Percentiles rank a stretch among this genome's conserved stretches.
Evolutionary conservation across 2,113 vertebrate genomes (phyloP).

Genomic region (Leucoraja erinaceus): DNA sequence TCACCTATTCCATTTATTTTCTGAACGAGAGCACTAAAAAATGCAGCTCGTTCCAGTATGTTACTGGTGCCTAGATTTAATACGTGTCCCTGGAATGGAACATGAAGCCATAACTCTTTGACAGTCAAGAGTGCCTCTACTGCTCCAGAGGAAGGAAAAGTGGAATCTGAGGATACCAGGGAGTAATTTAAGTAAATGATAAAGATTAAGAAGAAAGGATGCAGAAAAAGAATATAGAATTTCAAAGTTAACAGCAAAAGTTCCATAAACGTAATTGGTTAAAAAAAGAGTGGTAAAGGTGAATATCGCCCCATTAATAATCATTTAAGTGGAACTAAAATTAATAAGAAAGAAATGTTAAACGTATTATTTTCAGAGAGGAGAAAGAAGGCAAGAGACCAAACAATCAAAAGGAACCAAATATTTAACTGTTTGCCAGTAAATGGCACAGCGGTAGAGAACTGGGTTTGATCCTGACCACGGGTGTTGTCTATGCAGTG

Average conservation of each 20-base stretch:
- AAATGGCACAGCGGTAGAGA: neutral
- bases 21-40: neutral
- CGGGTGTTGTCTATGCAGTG: too few species aligned
- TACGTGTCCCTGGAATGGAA: neutral
- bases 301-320: neutral
- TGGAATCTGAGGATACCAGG: neutral
- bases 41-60: neutral
- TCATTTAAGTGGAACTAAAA: neutral
- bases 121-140: neutral
- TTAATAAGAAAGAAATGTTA: neutral
- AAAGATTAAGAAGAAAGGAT: neutral
- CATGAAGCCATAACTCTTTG: neutral
- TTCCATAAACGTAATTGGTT: neutral
- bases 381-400: neutral
- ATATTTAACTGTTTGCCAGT: neutral
- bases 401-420: neutral
- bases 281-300: neutral
- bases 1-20: neutral
- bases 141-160: neutral
- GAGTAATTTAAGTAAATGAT: neutral
- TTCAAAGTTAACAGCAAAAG: neutral
- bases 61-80: neutral
- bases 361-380: neutral
- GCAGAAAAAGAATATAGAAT: neutral
- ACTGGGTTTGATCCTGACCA: too few species aligned